Percentiles rank a stretch among this genome's conserved stretches.
Conservation (phyloP, 2,888 invertebrate species). For the Dascillus cervinus region DNA sequence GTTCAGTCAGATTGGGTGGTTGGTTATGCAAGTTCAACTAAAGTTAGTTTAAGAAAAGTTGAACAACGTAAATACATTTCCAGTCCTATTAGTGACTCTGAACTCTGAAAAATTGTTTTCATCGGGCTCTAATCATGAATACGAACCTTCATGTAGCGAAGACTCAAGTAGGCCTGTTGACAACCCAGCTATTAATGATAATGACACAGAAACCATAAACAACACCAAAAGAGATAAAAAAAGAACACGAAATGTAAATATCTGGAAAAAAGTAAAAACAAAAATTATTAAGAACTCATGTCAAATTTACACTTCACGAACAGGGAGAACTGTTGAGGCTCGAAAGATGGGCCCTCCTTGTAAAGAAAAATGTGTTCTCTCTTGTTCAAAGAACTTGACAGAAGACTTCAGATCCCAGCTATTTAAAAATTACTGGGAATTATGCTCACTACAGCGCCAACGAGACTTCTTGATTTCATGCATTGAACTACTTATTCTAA, state of each 20-base stretch:
- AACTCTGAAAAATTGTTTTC: conserved; percentile 2
- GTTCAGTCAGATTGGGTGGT: not conserved
- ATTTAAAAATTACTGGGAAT: conserved; percentile 3
- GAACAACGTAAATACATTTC: too few species aligned
- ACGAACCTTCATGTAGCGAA: conserved; percentile 4
- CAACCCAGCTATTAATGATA: not conserved
- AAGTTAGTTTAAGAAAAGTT: not conserved
- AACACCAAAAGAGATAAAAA: conserved; percentile 3
- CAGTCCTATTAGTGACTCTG: not conserved
- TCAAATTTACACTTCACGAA: conserved; percentile 6
- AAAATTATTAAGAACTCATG: conserved; percentile 7
- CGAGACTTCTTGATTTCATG: conserved; percentile 3
- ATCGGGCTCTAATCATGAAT: conserved; percentile 7
- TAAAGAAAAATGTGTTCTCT: conserved; percentile 1
- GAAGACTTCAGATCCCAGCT: conserved; percentile 1
- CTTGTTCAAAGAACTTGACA: conserved; percentile 3
- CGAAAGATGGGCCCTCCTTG: conserved; percentile 3
- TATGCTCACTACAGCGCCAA: conserved; percentile 3
- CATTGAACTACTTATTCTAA: conserved; percentile 1
- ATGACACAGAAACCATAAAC: not conserved
- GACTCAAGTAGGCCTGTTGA: conserved; percentile 1
- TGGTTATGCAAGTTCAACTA: not conserved
- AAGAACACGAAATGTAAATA: conserved; percentile 5
- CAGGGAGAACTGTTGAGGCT: conserved; percentile 5
- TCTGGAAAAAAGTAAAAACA: conserved; percentile 8